Evolutionary conservation across 2,113 vertebrate genomes (phyloP).

Genomic region (Triplophysa tibetana): DNA sequence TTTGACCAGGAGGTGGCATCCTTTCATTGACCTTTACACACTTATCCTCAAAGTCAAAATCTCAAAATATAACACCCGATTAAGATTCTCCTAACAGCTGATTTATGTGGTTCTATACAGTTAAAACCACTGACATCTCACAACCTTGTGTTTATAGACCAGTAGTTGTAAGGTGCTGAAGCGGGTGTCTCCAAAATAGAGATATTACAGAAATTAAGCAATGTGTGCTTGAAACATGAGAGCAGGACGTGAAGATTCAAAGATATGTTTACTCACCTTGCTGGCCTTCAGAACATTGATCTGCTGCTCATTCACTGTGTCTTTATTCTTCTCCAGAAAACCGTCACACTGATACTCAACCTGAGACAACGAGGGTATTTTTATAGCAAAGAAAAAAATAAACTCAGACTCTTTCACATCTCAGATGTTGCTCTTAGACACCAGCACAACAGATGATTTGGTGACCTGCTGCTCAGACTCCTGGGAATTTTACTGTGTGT

Average conservation of each 20-base stretch:
- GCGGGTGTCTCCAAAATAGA: neutral
- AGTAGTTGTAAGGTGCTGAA: too few relatives aligned
- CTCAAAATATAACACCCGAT: too few relatives aligned
- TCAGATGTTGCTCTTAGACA: neutral
- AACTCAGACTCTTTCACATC: neutral
- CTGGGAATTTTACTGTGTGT: neutral
- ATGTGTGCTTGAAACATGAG: neutral
- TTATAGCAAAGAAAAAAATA: neutral
- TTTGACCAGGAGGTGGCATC: slow-evolving; percentile 57
- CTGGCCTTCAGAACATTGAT: slow-evolving; percentile 95
- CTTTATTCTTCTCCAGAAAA: slow-evolving; percentile 98
- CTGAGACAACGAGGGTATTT: slow-evolving; percentile 63
- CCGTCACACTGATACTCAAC: slow-evolving; percentile 98
- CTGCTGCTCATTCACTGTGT: slow-evolving; percentile 97
- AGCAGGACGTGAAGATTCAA: neutral
- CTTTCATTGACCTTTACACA: slow-evolving; percentile 23
- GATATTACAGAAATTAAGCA: neutral
- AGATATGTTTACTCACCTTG: slow-evolving; percentile 78
- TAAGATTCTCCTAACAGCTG: too few relatives aligned
- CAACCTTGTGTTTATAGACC: too few relatives aligned
- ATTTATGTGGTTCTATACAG: neutral
- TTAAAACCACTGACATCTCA: too few relatives aligned
- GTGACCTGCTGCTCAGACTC: neutral
- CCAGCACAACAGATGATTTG: neutral
- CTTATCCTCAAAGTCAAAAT: slow-evolving; percentile 24